Evolutionary conservation across 2,797 vertebrate genomes (phyloP).

Genomic region (Myotis planiceps): DNA sequence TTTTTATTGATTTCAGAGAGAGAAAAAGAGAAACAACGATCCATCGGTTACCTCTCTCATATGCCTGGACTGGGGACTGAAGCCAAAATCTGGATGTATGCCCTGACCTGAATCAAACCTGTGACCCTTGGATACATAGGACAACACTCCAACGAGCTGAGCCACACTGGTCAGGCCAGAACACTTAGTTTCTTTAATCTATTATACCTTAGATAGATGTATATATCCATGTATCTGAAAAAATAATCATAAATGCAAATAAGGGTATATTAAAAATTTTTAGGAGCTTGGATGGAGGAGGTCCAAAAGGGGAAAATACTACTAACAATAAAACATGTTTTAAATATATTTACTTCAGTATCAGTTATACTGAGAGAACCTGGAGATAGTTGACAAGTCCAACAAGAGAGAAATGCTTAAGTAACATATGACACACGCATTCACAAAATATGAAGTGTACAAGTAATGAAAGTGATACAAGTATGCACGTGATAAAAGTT

Average conservation of each 20-base stretch:
- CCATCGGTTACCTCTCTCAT: too few relatives aligned
- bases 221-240: not conserved
- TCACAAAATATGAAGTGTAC: not conserved
- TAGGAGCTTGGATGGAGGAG: too few relatives aligned
- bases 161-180: not conserved
- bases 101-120: too few relatives aligned
- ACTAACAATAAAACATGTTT: too few relatives aligned
- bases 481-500: not conserved
- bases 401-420: not conserved
- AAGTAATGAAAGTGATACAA: not conserved
- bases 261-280: not conserved
- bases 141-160: too few relatives aligned
- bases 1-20: not conserved
- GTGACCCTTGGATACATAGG: too few relatives aligned
- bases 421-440: not conserved
- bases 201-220: not conserved
- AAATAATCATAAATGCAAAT: not conserved
- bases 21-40: too few relatives aligned
- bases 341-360: conserved; percentile 1
- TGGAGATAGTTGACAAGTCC: not conserved
- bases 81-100: too few relatives aligned
- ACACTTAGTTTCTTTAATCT: not conserved
- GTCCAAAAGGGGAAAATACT: too few relatives aligned
- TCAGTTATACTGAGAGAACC: not conserved
- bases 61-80: too few relatives aligned